phyloP scores from a whole-genome alignment of 1,140 invertebrate genomes.

The Proales similis region DNA sequence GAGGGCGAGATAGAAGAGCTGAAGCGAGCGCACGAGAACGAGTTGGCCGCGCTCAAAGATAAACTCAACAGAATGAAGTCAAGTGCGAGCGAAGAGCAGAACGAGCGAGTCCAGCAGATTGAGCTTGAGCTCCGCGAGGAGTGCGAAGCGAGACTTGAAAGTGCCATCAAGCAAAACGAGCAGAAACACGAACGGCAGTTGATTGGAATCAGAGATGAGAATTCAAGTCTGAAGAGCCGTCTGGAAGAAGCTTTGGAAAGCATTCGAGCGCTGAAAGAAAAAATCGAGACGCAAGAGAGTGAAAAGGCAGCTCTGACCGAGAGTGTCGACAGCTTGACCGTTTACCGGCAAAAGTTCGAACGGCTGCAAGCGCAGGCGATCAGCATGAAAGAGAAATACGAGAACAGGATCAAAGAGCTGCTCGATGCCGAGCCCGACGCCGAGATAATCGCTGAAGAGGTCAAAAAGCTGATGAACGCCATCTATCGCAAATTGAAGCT shows the following conservation, averaged over 20 bases:
- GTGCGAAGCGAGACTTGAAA: constrained; percentile 47
- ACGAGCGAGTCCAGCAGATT: constrained; percentile 44
- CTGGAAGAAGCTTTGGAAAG: constrained; percentile 37
- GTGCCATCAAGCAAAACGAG: constrained; percentile 42
- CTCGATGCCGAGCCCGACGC: constrained; percentile 41
- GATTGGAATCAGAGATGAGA: constrained; percentile 45
- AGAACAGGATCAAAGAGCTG: constrained; percentile 45
- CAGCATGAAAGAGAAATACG: constrained; percentile 48
- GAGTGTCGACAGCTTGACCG: constrained; percentile 37
- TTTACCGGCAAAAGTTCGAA: constrained; percentile 44
- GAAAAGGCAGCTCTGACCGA: constrained; percentile 41
- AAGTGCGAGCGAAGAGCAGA: constrained; percentile 42
- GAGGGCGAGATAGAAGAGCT: constrained; percentile 48
- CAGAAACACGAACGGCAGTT: constrained; percentile 46
- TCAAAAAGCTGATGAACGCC: constrained; percentile 53
- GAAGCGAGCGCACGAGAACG: constrained; percentile 44
- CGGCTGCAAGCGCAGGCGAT: constrained; percentile 44
- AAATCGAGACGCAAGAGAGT: constrained; percentile 44
- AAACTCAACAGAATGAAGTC: constrained; percentile 45
- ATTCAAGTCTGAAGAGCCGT: constrained; percentile 31
- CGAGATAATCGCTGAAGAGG: constrained; percentile 41
- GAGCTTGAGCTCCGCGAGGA: constrained; percentile 47
- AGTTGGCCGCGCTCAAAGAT: constrained; percentile 44
- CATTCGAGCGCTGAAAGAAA: constrained; percentile 41
- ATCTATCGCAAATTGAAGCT: constrained; percentile 45